These are phyloP conservation scores for Aplodontia rufa DNA, from an alignment of 2,113 vertebrate species.

Conservation along the genomic window DNA sequence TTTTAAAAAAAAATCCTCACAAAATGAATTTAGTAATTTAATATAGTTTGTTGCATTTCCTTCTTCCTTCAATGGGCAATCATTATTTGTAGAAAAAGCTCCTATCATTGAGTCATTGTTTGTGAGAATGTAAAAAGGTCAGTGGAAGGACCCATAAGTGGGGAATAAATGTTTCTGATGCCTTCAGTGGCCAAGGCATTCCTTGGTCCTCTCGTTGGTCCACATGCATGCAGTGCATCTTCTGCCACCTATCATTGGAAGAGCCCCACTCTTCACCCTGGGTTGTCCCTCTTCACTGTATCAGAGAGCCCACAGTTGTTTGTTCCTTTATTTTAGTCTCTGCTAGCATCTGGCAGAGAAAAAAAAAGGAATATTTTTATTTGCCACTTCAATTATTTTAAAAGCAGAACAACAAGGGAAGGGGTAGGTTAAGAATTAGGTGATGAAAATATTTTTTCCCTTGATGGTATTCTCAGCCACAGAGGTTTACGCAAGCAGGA, in stretches of 20 bases:
- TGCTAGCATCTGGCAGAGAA: neutral
- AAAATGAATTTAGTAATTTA: neutral
- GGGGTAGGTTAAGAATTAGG: neutral
- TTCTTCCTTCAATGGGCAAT: neutral
- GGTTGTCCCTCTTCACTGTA: neutral
- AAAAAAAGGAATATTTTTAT: neutral
- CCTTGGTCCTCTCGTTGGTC: neutral
- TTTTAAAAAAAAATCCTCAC: neutral
- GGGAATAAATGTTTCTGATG: neutral
- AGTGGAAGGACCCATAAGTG: neutral
- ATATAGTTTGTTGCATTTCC: neutral
- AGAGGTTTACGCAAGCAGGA: constrained; percentile 9
- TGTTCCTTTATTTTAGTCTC: neutral
- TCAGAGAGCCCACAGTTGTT: neutral
- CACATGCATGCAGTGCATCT: too few species aligned
- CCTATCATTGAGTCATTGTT: neutral
- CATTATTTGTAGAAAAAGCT: neutral
- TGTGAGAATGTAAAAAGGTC: neutral
- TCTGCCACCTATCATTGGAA: neutral
- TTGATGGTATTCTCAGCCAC: neutral
- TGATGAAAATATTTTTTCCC: neutral
- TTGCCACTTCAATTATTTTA: neutral
- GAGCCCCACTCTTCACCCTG: neutral
- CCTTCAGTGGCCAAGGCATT: neutral
- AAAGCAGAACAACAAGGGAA: constrained; percentile 5